Conservation (phyloP, 1,140 invertebrate species). For the Solenopsis invicta region DNA sequence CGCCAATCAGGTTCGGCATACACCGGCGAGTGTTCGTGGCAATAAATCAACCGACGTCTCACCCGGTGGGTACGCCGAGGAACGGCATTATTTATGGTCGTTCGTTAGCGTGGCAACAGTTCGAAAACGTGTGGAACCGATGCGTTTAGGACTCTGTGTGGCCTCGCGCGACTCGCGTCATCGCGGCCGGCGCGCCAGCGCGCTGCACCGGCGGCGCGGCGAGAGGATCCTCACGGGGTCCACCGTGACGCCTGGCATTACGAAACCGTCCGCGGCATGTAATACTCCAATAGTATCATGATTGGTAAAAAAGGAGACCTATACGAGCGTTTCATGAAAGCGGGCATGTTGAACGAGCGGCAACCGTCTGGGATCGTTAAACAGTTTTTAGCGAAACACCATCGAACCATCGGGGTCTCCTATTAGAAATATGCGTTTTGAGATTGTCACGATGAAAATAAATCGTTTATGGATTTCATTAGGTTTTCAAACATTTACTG, state of each 20-base stretch:
- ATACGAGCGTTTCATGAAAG: neutral
- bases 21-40: conserved; percentile 45
- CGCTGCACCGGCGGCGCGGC: too few relatives aligned
- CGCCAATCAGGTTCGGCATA: conserved; percentile 80
- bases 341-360: neutral
- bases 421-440: neutral
- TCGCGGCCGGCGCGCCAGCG: conserved; percentile 35
- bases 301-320: conserved; percentile 6
- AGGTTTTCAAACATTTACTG: neutral
- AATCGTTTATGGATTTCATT: neutral
- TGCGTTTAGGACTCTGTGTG: conserved; percentile 72
- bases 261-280: conserved; percentile 33
- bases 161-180: conserved; percentile 70
- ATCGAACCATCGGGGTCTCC: neutral
- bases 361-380: neutral
- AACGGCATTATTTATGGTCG: conserved; percentile 79
- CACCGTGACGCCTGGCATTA: conserved; percentile 8
- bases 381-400: neutral
- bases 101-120: conserved; percentile 80
- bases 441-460: neutral
- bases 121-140: conserved; percentile 74
- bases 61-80: conserved; percentile 69
- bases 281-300: conserved; percentile 45
- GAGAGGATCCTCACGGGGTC: neutral
- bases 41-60: conserved; percentile 82